phyloP scores from a whole-genome alignment of 2,797 vertebrate genomes.

The Anomalospiza imberbis region DNA sequence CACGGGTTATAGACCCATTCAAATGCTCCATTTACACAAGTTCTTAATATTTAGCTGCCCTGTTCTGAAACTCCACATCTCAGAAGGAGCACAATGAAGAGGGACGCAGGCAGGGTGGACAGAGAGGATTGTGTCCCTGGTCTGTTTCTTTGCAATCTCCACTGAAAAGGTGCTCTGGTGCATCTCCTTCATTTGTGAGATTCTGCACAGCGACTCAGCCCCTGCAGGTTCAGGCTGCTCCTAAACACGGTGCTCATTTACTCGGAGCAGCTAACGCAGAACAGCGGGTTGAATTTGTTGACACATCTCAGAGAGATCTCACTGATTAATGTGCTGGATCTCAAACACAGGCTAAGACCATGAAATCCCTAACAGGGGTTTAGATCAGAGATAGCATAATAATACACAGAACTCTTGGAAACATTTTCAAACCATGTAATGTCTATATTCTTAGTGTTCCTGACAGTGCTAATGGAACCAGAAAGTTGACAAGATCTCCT shows the following conservation, averaged over 20 bases:
- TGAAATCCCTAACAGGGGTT: constrained; percentile 71
- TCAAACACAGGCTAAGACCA: constrained; percentile 66
- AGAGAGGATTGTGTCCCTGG: neutral
- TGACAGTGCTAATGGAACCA: constrained; percentile 62
- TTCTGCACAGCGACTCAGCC: neutral
- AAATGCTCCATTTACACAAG: neutral
- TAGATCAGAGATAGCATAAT: constrained; percentile 70
- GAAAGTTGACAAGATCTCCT: constrained; percentile 65
- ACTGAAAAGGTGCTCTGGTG: neutral
- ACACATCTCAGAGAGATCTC: constrained; percentile 66
- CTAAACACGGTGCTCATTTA: neutral
- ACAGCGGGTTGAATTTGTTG: constrained; percentile 65
- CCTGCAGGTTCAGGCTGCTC: neutral
- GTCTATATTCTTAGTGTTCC: constrained; percentile 64
- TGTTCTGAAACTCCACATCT: neutral
- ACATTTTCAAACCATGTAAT: constrained; percentile 65
- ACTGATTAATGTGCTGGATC: constrained; percentile 69
- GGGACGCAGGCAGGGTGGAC: neutral
- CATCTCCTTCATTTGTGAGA: neutral
- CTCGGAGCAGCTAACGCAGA: constrained; percentile 24
- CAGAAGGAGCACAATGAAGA: neutral
- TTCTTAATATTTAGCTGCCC: neutral
- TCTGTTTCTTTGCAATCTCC: neutral
- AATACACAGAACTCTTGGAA: constrained; percentile 68
- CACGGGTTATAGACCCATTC: neutral